Evolutionary conservation across 2,113 vertebrate species (phyloP).

Genomic region (Otus sunia): DNA sequence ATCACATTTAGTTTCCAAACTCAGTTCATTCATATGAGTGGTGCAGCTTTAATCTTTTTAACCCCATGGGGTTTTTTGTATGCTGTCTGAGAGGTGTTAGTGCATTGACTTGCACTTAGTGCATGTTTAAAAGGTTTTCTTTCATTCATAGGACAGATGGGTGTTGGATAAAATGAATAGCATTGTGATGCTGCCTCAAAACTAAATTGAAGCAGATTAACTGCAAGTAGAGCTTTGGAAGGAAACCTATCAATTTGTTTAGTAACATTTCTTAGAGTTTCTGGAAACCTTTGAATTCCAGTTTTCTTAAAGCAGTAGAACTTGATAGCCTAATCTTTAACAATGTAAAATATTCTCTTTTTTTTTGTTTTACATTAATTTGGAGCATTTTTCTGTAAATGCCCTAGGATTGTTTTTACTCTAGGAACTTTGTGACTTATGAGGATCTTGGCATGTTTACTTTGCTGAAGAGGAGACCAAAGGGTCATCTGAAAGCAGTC

Average conservation of each 20-base stretch:
- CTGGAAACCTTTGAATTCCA: not conserved
- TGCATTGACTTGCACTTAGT: not conserved
- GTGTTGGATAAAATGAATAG: not conserved
- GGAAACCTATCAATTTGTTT: not conserved
- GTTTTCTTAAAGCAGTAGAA: not conserved
- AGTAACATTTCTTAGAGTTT: not conserved
- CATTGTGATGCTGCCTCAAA: not conserved
- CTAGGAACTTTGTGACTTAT: not conserved
- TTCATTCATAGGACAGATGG: not conserved
- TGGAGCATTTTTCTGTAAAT: not conserved
- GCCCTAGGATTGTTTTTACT: not conserved
- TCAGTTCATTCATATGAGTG: not conserved
- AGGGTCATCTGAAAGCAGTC: not conserved
- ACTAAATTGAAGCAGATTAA: not conserved
- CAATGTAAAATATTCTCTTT: not conserved
- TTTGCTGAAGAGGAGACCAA: not conserved
- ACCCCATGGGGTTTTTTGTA: not conserved
- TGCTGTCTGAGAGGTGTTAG: not conserved
- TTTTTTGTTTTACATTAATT: not conserved
- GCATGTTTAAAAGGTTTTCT: not conserved
- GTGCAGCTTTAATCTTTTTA: not conserved
- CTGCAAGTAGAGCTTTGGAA: not conserved
- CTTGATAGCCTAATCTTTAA: not conserved
- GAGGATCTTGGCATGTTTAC: not conserved
- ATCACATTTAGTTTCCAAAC: not conserved